Conservation (phyloP, 1,140 invertebrate species). For the Diplogasteroides magnus region DNA sequence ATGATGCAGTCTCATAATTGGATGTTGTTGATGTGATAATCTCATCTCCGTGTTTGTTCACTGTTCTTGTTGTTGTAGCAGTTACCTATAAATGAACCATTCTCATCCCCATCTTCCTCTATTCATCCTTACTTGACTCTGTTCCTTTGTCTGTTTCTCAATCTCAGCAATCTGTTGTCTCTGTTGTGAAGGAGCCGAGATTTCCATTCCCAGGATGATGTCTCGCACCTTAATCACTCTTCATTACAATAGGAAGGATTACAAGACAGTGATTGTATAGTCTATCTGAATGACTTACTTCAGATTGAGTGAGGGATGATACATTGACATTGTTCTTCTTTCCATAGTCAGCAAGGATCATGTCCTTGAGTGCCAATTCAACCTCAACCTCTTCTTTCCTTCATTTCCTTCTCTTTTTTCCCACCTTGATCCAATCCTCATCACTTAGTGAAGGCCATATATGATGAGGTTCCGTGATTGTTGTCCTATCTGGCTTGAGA, state of each 20-base stretch:
- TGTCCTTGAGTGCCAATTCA: slow-evolving; percentile 93
- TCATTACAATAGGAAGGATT: too few relatives aligned
- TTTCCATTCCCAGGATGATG: slow-evolving; percentile 99
- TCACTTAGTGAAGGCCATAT: slow-evolving; percentile 96
- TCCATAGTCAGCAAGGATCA: slow-evolving; percentile 97
- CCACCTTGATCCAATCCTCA: slow-evolving; percentile 95
- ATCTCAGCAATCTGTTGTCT: slow-evolving; percentile 99
- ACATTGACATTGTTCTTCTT: slow-evolving; percentile 99
- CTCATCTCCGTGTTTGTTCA: slow-evolving; percentile 99
- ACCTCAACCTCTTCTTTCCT: slow-evolving; percentile 53
- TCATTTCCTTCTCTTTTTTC: background rate
- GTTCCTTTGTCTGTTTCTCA: slow-evolving; percentile 99
- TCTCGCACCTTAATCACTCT: slow-evolving; percentile 64
- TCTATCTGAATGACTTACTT: slow-evolving; percentile 67
- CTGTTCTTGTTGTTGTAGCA: slow-evolving; percentile 91
- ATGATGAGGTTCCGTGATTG: slow-evolving; percentile 95
- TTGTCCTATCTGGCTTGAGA: slow-evolving; percentile 96
- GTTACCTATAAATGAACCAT: slow-evolving; percentile 64
- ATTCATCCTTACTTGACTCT: slow-evolving; percentile 66
- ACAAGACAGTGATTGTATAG: too few relatives aligned
- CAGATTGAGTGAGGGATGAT: slow-evolving; percentile 93
- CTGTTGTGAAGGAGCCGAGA: slow-evolving; percentile 94
- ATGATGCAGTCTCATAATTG: slow-evolving; percentile 96
- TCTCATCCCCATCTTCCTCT: background rate
- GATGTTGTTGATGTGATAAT: slow-evolving; percentile 97